Conservation (phyloP, 2,113 vertebrate genomes). For the Colossoma macropomum region DNA sequence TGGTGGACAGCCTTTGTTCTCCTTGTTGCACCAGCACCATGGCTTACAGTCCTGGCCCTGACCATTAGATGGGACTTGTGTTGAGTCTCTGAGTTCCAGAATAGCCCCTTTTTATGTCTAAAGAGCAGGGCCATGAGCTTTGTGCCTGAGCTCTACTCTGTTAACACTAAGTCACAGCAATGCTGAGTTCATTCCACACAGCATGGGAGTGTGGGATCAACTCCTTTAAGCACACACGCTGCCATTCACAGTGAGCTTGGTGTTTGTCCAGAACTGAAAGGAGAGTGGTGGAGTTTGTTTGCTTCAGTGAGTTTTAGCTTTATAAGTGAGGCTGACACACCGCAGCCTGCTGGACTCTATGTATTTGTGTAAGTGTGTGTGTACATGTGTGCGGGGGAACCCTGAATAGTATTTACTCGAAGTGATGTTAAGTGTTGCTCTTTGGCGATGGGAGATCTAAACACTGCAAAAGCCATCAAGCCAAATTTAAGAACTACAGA, state of each 20-base stretch:
- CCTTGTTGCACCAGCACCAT: no score
- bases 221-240: not conserved
- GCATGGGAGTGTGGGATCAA: not conserved
- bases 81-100: not conserved
- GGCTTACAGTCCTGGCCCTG: not conserved
- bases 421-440: not conserved
- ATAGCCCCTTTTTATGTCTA: not conserved
- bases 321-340: constrained; percentile 63
- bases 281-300: not conserved
- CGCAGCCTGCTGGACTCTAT: constrained; percentile 57
- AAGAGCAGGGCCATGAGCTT: not conserved
- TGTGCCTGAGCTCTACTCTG: not conserved
- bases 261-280: not conserved
- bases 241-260: not conserved
- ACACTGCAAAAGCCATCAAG: constrained; percentile 65
- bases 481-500: constrained; percentile 54
- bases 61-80: not conserved
- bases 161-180: not conserved
- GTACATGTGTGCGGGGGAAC: not conserved
- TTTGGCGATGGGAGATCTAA: constrained; percentile 61
- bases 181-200: not conserved
- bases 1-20: no score
- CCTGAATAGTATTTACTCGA: constrained; percentile 55
- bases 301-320: not conserved
- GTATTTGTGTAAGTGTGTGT: not conserved